These are phyloP conservation scores for Cecropterus lyciades DNA, from an alignment of 1,140 invertebrate species.

Conservation along the genomic window DNA sequence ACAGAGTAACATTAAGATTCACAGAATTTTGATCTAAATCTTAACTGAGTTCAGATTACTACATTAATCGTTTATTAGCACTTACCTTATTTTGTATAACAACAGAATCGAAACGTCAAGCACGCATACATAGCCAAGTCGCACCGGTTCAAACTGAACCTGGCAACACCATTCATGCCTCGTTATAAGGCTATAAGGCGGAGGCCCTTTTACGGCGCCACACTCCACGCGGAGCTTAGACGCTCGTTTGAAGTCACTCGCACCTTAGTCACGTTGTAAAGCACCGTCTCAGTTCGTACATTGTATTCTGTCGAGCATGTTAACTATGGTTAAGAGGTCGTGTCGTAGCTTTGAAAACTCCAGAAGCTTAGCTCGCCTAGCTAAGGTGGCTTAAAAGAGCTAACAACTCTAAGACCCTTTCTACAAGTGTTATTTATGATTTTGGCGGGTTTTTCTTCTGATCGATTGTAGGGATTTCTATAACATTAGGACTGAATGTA, in stretches of 20 bases:
- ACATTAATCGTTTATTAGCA: too few relatives aligned
- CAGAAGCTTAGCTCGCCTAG: neutral
- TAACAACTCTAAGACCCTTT: too few relatives aligned
- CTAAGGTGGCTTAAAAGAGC: too few relatives aligned
- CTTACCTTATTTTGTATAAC: too few relatives aligned
- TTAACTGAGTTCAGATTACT: too few relatives aligned
- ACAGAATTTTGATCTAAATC: too few relatives aligned
- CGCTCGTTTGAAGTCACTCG: conserved; percentile 20
- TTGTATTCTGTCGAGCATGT: conserved; percentile 16
- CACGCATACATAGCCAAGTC: neutral
- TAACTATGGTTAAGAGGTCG: conserved; percentile 7
- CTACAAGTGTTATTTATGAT: too few relatives aligned
- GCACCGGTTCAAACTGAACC: neutral
- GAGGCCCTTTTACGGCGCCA: conserved; percentile 9
- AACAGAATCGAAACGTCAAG: neutral
- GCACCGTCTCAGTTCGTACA: neutral
- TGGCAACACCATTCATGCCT: conserved; percentile 12
- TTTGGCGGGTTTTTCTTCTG: too few relatives aligned
- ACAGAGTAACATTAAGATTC: too few relatives aligned
- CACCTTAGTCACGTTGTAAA: conserved; percentile 10
- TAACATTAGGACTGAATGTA: too few relatives aligned
- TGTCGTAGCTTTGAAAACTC: neutral
- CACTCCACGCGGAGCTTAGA: conserved; percentile 16
- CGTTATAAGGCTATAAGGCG: conserved; percentile 11
- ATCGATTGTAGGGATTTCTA: too few relatives aligned